A percentile compares a stretch with the other conserved stretches of the same genome.
Conservation (phyloP, 1,140 invertebrate genomes). For the Sitobion miscanthi region DNA sequence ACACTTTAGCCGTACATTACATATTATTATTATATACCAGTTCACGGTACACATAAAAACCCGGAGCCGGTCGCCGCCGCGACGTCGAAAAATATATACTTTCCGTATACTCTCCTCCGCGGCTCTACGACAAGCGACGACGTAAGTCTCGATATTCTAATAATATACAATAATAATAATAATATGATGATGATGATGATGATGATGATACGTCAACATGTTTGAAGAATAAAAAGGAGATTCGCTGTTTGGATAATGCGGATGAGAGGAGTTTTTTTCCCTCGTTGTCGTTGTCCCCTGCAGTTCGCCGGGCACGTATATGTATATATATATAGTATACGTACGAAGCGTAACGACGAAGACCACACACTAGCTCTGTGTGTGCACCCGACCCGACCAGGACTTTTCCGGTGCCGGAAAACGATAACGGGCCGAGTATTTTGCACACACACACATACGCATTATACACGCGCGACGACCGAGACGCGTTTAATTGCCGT, state of each 20-base stretch:
- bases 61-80: too few species aligned
- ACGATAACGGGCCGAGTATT: neutral
- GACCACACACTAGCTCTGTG: neutral
- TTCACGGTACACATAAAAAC: neutral
- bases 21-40: neutral
- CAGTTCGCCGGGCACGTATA: too few species aligned
- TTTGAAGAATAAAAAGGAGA: neutral
- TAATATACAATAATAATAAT: neutral
- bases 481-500: slow-evolving; percentile 24
- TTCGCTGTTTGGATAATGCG: neutral
- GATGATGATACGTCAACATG: neutral
- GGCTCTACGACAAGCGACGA: neutral
- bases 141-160: neutral
- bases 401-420: neutral
- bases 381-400: neutral
- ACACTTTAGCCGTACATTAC: neutral
- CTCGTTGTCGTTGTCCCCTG: neutral
- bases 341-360: neutral
- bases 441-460: neutral
- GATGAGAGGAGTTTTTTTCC: neutral
- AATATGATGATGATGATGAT: too few species aligned
- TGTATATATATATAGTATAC: neutral
- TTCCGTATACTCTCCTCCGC: neutral
- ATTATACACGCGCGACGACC: neutral
- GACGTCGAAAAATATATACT: neutral